Percentiles rank a stretch among this genome's conserved stretches.
Conservation (phyloP, 2,113 vertebrate genomes). For the Ageneiosus marmoratus region DNA sequence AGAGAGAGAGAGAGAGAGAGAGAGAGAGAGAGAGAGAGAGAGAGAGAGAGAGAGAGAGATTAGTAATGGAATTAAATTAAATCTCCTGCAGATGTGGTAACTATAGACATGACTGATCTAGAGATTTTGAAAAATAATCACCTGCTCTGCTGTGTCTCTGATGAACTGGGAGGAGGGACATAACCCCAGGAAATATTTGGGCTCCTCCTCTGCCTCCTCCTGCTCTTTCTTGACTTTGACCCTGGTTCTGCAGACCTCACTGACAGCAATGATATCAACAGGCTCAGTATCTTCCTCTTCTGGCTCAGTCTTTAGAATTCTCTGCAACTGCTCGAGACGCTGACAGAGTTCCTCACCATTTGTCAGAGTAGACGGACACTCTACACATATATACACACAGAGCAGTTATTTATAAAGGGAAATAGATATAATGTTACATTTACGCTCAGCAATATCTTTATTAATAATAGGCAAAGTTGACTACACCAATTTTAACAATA, state of each 20-base stretch:
- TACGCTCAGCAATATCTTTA: not conserved
- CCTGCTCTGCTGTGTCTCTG: slow-evolving; percentile 87
- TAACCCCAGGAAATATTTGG: slow-evolving; percentile 85
- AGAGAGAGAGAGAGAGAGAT: not conserved
- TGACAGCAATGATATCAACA: slow-evolving; percentile 84
- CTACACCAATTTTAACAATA: not conserved
- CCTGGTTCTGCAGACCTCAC: slow-evolving; percentile 77
- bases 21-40: not conserved
- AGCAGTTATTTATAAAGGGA: not conserved
- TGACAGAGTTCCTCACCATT: slow-evolving; percentile 81
- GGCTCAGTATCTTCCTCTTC: slow-evolving; percentile 82
- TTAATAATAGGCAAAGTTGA: not conserved
- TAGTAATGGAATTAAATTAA: not conserved
- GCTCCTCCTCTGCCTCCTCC: slow-evolving; percentile 83
- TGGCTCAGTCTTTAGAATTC: slow-evolving; percentile 86
- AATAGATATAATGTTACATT: not conserved
- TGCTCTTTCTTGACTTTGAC: slow-evolving; percentile 89
- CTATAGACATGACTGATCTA: not conserved
- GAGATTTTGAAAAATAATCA: slow-evolving; percentile 53
- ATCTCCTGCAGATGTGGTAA: not conserved
- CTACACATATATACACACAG: slow-evolving; percentile 62
- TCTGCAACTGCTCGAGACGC: slow-evolving; percentile 89
- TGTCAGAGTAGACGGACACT: slow-evolving; percentile 85
- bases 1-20: not conserved
- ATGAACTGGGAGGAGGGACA: slow-evolving; percentile 83